Conservation (phyloP, 2,797 vertebrate species). For the Taenioides sp. region DNA sequence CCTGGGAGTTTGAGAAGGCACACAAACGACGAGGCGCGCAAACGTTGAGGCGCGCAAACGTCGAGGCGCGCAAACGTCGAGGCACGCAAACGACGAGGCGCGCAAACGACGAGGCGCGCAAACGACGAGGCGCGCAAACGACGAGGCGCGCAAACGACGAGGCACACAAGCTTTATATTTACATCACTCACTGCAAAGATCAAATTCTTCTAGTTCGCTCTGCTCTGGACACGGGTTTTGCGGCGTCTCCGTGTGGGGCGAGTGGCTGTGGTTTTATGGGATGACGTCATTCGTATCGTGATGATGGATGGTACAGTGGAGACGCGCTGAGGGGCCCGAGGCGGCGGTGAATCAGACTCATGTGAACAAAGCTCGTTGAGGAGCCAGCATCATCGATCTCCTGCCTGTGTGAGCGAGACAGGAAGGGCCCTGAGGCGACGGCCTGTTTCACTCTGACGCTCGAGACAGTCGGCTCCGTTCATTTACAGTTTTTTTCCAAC, state of each 20-base stretch:
- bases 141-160: too few species aligned
- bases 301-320: constrained; percentile 30
- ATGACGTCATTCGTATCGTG: not conserved
- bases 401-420: constrained; percentile 3
- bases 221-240: not conserved
- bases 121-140: too few species aligned
- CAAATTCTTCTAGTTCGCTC: not conserved
- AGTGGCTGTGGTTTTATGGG: not conserved
- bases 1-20: too few species aligned
- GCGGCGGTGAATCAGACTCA: constrained; percentile 47
- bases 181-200: not conserved
- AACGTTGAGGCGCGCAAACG: too few species aligned
- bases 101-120: too few species aligned
- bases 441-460: not conserved
- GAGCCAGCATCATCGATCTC: constrained; percentile 45
- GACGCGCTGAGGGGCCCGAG: constrained; percentile 48
- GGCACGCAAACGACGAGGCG: too few species aligned
- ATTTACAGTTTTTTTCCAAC: not conserved
- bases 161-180: too few species aligned
- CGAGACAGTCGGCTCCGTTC: not conserved
- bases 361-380: constrained; percentile 42
- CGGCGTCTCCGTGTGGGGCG: not conserved
- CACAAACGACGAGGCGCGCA: too few species aligned
- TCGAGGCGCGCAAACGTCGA: too few species aligned
- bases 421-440: not conserved